phyloP scores from a whole-genome alignment of 2,113 vertebrate genomes.

The Chaenocephalus aceratus region DNA sequence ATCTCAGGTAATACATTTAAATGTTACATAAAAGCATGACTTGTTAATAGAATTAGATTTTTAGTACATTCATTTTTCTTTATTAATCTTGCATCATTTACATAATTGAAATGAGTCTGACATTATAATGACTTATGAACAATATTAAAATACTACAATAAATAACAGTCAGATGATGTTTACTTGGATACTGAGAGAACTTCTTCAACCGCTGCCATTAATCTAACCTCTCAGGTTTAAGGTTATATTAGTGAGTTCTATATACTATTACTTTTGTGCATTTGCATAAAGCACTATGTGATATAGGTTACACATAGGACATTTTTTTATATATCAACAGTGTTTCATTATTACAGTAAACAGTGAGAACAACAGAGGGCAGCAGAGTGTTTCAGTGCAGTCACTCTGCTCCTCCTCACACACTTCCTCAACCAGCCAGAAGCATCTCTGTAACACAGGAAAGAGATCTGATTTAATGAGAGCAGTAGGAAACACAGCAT shows the following conservation, averaged over 20 bases:
- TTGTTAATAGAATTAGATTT: too few relatives aligned
- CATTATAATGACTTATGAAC: background rate
- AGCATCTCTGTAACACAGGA: constrained; percentile 29
- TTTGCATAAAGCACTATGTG: background rate
- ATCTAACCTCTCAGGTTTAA: background rate
- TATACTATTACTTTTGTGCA: background rate
- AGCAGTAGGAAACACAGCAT: constrained; percentile 59
- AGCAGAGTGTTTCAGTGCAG: constrained; percentile 68
- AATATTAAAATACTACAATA: background rate
- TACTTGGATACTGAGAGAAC: background rate
- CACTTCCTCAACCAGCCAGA: constrained; percentile 22
- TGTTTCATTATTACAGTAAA: background rate
- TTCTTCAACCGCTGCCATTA: background rate
- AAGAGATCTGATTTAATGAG: constrained; percentile 61
- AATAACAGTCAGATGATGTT: background rate
- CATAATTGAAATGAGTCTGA: background rate
- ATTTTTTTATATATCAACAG: background rate
- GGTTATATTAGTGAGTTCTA: background rate
- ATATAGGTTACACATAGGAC: background rate
- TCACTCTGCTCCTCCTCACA: background rate
- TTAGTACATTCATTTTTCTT: too few relatives aligned
- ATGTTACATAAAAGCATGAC: too few relatives aligned
- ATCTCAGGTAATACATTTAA: too few relatives aligned
- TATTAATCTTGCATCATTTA: too few relatives aligned
- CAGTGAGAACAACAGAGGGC: constrained; percentile 73